phyloP scores from a whole-genome alignment of 2,113 vertebrate genomes.

The Pleuronectes platessa region DNA sequence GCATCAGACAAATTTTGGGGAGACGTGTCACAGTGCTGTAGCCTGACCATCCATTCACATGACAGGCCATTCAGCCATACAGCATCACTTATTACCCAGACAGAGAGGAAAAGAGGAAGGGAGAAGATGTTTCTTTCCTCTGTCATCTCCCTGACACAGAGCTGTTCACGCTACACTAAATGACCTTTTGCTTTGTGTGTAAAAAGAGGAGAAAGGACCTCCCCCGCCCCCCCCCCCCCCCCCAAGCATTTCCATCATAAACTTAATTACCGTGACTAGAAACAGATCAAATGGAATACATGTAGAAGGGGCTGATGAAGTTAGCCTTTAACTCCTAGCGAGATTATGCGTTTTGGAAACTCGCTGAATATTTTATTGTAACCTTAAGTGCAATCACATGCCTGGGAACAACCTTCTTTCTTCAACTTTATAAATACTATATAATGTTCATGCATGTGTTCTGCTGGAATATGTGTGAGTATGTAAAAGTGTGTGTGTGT shows the following conservation, averaged over 20 bases:
- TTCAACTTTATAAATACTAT: constrained; percentile 62
- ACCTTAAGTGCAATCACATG: constrained; percentile 29
- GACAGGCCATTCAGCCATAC: constrained; percentile 51
- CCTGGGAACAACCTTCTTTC: constrained; percentile 23
- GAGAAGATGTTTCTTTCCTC: background rate
- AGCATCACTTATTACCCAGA: constrained; percentile 51
- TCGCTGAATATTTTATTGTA: constrained; percentile 57
- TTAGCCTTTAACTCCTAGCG: background rate
- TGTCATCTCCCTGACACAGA: constrained; percentile 1
- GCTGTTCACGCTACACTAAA: background rate
- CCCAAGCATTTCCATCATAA: accelerated
- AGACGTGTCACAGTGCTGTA: constrained; percentile 16
- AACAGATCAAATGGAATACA: background rate
- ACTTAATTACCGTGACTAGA: background rate
- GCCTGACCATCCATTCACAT: constrained; percentile 58
- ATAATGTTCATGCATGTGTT: constrained; percentile 40
- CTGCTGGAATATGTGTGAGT: constrained; percentile 13
- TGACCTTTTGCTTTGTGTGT: constrained; percentile 20
- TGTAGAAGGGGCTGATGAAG: background rate
- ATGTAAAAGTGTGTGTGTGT: constrained; percentile 4
- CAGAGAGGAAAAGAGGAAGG: constrained; percentile 7
- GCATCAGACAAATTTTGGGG: constrained; percentile 45
- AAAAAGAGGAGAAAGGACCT: background rate
- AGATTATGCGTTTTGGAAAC: constrained; percentile 1
- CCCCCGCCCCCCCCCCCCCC: no score